These are phyloP conservation scores for Xylota segnis DNA, from an alignment of 2,888 invertebrate species.

Conservation along the genomic window DNA sequence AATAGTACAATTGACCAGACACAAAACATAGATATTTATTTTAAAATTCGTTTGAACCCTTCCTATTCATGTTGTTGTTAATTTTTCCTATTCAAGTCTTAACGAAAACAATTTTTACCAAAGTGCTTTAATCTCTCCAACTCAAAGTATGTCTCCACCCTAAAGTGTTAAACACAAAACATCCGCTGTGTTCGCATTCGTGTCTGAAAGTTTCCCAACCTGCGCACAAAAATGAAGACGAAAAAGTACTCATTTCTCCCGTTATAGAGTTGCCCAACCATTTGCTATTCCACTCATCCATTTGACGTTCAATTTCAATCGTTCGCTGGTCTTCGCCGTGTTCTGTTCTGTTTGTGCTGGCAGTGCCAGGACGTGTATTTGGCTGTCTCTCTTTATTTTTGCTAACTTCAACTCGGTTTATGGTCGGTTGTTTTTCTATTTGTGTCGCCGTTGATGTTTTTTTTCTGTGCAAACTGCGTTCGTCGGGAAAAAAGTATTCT, in stretches of 20 bases:
- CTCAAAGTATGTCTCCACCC: neutral
- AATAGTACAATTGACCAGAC: no score
- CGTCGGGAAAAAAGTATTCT: constrained; percentile 5
- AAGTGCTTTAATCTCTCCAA: no score
- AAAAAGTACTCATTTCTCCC: constrained; percentile 25
- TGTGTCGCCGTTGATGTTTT: neutral
- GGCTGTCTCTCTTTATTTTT: constrained; percentile 5
- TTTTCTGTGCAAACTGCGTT: constrained; percentile 11
- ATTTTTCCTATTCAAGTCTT: no score
- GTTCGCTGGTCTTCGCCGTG: constrained; percentile 37
- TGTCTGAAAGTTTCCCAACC: neutral
- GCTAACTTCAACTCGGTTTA: constrained; percentile 5
- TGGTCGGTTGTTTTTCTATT: constrained; percentile 41
- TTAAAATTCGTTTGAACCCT: no score
- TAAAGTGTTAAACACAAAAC: neutral
- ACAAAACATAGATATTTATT: no score
- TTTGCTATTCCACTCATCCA: neutral
- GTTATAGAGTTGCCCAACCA: neutral
- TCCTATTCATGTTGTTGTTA: no score
- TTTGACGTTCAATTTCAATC: constrained; percentile 25
- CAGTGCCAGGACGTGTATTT: constrained; percentile 9
- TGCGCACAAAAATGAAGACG: neutral
- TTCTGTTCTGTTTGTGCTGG: constrained; percentile 29
- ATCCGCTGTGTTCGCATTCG: neutral
- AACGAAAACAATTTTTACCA: no score